These are phyloP conservation scores for Digitonthophagus gazella DNA, from an alignment of 2,888 invertebrate species.

Conservation along the genomic window DNA sequence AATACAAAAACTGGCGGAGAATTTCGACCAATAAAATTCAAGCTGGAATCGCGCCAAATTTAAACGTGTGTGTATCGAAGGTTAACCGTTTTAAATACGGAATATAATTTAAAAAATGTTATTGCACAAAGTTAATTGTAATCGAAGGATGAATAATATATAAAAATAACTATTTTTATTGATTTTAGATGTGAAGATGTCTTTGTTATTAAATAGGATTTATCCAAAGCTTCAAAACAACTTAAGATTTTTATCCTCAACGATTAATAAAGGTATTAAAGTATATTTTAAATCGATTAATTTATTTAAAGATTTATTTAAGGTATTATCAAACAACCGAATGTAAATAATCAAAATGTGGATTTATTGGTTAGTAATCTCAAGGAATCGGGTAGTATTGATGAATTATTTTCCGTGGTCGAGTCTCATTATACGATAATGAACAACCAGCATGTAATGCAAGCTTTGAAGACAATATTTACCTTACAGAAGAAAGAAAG, in stretches of 20 bases:
- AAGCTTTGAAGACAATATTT: constrained; percentile 58
- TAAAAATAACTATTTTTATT: too few relatives aligned
- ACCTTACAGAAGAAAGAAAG: constrained; percentile 56
- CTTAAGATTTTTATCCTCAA: background rate
- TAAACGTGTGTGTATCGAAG: constrained; percentile 28
- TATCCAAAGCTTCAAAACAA: background rate
- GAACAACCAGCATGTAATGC: constrained; percentile 58
- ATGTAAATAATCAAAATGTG: background rate
- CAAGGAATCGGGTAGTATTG: constrained; percentile 50
- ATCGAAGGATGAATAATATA: too few relatives aligned
- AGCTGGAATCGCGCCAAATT: constrained; percentile 33
- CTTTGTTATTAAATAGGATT: constrained; percentile 7
- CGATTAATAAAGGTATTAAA: constrained; percentile 11
- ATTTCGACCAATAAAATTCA: constrained; percentile 36
- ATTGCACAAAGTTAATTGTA: constrained; percentile 9
- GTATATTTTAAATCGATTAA: background rate
- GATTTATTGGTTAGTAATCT: constrained; percentile 55
- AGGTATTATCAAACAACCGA: background rate
- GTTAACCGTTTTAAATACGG: constrained; percentile 19
- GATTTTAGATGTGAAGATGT: too few relatives aligned
- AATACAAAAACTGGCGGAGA: constrained; percentile 37
- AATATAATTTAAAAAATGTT: constrained; percentile 14
- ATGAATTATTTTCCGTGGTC: constrained; percentile 54
- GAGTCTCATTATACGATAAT: constrained; percentile 49
- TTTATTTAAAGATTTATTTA: background rate